These are phyloP conservation scores for Phyllotis vaccarum DNA, from an alignment of 2,797 vertebrate genomes.

Conservation along the genomic window DNA sequence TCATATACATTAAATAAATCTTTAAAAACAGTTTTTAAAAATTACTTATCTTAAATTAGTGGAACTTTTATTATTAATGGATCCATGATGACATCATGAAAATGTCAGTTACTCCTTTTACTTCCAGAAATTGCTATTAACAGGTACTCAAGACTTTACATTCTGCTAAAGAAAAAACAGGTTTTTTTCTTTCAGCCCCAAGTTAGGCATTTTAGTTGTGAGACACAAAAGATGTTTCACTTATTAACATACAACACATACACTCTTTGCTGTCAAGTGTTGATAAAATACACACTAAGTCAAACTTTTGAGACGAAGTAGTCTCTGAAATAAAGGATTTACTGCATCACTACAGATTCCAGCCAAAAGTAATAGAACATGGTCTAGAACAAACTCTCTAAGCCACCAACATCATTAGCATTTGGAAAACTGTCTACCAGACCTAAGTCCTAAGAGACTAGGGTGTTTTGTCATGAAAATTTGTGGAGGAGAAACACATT, in stretches of 20 bases:
- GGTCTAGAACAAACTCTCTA: not conserved
- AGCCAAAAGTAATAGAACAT: not conserved
- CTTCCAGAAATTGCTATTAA: constrained; percentile 3
- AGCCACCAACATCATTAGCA: not conserved
- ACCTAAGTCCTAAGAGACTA: not conserved
- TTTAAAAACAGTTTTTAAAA: not conserved
- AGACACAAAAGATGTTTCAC: not conserved
- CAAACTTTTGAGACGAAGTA: not conserved
- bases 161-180: not conserved
- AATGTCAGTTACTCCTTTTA: not conserved
- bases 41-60: not conserved
- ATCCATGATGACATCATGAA: not conserved
- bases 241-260: not conserved
- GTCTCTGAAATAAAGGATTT: not conserved
- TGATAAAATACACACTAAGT: not conserved
- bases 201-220: not conserved
- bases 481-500: not conserved
- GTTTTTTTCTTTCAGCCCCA: not conserved
- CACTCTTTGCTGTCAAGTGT: not conserved
- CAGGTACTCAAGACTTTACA: not conserved
- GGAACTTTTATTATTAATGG: not conserved
- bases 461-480: not conserved
- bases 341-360: not conserved
- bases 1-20: not conserved
- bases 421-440: not conserved